These are phyloP conservation scores for Agonum fuliginosum DNA, from an alignment of 2,888 invertebrate species.

Conservation along the genomic window DNA sequence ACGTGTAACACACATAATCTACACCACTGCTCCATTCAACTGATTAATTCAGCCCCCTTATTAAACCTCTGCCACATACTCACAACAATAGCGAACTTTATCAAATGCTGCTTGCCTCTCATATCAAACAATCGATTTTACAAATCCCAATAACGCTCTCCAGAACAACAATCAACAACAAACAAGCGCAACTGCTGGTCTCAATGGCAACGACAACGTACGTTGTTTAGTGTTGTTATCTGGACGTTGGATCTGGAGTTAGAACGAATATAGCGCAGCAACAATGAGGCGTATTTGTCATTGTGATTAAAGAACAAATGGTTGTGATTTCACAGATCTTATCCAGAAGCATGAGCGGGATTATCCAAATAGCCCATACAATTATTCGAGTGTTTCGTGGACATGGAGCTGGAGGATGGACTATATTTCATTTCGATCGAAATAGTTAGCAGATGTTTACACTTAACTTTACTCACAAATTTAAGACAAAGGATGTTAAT, in stretches of 20 bases:
- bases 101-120: neutral
- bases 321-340: conserved; percentile 50
- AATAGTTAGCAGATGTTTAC: neutral
- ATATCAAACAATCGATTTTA: conserved; percentile 26
- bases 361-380: conserved; percentile 52
- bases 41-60: neutral
- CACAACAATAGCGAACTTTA: neutral
- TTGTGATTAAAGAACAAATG: conserved; percentile 58
- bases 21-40: neutral
- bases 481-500: too few relatives aligned
- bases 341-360: conserved; percentile 37
- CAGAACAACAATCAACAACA: conserved; percentile 21
- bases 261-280: conserved; percentile 19
- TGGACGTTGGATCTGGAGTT: neutral
- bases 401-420: neutral
- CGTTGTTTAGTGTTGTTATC: conserved; percentile 34
- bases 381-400: conserved; percentile 47
- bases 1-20: neutral
- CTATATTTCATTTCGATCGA: neutral
- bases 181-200: conserved; percentile 8
- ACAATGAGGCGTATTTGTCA: conserved; percentile 50
- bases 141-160: conserved; percentile 32
- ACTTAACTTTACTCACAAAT: too few relatives aligned
- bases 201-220: conserved; percentile 13
- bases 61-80: neutral